Base-by-base conservation (phyloP, 2,797 vertebrate species). In the Enteromius trimaculatus region DNA sequence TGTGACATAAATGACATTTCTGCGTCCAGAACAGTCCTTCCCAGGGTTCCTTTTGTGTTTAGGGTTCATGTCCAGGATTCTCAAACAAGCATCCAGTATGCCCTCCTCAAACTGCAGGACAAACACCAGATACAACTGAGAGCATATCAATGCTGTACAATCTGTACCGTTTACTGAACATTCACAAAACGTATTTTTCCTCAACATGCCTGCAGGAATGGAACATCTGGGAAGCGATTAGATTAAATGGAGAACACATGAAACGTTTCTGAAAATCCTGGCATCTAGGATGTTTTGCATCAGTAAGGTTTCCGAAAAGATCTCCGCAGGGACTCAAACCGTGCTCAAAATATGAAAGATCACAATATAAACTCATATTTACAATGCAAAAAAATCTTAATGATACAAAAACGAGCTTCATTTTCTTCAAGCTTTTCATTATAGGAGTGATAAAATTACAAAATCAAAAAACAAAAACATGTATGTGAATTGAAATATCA, bases 61-160 rank as follows among this genome's bases (percentile, higher is more conserved):
- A 62, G 97, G 97, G 92, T 96, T 99, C 88, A 90, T 86, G 72
- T 99, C 96, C 91, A 99, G 86, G 84, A 99, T 92, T 72, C 77
- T 89, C 77, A 98, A 93, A 90, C 96, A 97, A 83, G 90, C 87
- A 66, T 98, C 93, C 84, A 99, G 88, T 80, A 99, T 93, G 7
- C 94, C 95, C 0, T 92, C 92, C 93, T 99, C 98, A 77, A 98
- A 99, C 98, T 99, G 89, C 49, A 9, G 70, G 42, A 69, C 49
- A 84, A 53, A 44, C 44, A 70, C 19, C 13, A 23, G 3, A 37
- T 21, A 60, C 26, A 34, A 4, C 17, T 16, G 19, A n/a, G 1
- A 60, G 29, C 23, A 29, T 19, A 82, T 37, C 80, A 16, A 16
- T 49, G 34, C 53, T 44, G 34, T 17, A 44, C 1, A 4, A 66